phyloP scores from a whole-genome alignment of 2,797 vertebrate species.

The Poeciliopsis infans region DNA sequence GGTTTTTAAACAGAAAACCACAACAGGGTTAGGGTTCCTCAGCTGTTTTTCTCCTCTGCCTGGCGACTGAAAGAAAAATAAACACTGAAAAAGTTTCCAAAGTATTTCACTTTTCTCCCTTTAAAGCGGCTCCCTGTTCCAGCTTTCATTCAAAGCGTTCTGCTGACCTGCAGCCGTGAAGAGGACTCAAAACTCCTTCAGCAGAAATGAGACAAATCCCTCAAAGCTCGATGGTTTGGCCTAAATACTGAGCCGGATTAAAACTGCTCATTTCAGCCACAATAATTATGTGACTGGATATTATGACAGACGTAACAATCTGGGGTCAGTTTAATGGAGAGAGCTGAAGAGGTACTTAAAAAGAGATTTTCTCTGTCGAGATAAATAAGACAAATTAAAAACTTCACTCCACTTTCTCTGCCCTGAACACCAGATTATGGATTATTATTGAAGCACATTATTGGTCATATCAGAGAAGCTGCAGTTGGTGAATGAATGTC shows the following conservation, averaged over 20 bases:
- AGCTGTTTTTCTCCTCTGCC: conserved; percentile 22
- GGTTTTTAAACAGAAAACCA: not conserved
- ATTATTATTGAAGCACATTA: conserved; percentile 1
- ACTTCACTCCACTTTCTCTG: not conserved
- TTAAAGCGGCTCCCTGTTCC: conserved; percentile 8
- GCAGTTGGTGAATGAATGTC: not conserved
- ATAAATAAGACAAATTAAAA: conserved; percentile 27
- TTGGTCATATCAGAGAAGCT: not conserved
- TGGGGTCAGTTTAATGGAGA: conserved; percentile 25
- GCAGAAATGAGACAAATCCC: conserved; percentile 53
- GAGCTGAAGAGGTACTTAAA: not conserved
- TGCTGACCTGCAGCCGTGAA: conserved; percentile 26
- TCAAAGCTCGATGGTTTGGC: conserved; percentile 42
- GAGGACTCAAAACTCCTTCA: conserved; percentile 16
- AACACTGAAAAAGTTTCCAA: conserved; percentile 7
- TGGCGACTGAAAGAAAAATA: conserved; percentile 11
- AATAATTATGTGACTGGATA: conserved; percentile 44
- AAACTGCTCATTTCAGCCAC: conserved; percentile 24
- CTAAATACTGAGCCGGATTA: conserved; percentile 49
- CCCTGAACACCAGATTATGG: conserved; percentile 8
- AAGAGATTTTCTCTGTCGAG: conserved; percentile 1
- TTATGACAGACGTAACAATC: not conserved
- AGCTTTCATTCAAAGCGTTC: conserved; percentile 13
- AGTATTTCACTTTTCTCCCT: conserved; percentile 4
- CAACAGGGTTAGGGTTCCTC: too few species aligned